Percentiles rank a stretch among this genome's conserved stretches.
These are phyloP conservation scores for Enteromius unitaeniatus DNA, from an alignment of 2,797 vertebrate genomes.

Conservation along the genomic window DNA sequence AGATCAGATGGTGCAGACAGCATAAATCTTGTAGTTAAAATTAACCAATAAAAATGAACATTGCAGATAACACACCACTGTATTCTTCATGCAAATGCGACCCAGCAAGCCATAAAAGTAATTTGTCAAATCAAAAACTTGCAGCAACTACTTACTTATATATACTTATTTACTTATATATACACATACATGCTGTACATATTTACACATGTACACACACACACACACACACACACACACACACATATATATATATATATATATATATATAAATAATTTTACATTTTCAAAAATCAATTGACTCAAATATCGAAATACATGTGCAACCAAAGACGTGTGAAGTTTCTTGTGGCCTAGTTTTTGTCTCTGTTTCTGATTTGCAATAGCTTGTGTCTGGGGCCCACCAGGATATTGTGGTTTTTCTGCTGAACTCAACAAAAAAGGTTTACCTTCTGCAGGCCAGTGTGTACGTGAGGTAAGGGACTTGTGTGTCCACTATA, in stretches of 20 bases:
- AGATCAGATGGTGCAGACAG: neutral
- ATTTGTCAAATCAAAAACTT: neutral
- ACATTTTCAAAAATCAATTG: neutral
- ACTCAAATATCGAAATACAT: neutral
- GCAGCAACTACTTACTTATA: too few species aligned
- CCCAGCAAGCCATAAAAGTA: neutral
- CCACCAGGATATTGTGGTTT: slow-evolving; percentile 29
- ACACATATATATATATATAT: too few species aligned
- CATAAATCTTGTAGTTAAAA: neutral
- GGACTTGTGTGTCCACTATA: slow-evolving; percentile 29
- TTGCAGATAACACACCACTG: neutral
- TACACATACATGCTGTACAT: too few species aligned
- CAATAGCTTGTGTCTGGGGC: slow-evolving; percentile 12
- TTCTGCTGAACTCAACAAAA: slow-evolving; percentile 44
- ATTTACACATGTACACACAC: too few species aligned
- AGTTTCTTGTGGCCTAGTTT: neutral
- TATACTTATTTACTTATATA: too few species aligned
- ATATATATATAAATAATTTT: too few species aligned
- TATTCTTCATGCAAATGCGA: neutral
- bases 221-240: too few species aligned
- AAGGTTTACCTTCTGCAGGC: slow-evolving; percentile 2
- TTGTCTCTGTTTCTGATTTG: slow-evolving; percentile 22
- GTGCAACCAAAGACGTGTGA: neutral
- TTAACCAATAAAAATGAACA: neutral
- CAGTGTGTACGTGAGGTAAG: slow-evolving; percentile 28